These are phyloP conservation scores for Siphlonurus alternatus DNA, from an alignment of 2,888 invertebrate species.

Conservation along the genomic window DNA sequence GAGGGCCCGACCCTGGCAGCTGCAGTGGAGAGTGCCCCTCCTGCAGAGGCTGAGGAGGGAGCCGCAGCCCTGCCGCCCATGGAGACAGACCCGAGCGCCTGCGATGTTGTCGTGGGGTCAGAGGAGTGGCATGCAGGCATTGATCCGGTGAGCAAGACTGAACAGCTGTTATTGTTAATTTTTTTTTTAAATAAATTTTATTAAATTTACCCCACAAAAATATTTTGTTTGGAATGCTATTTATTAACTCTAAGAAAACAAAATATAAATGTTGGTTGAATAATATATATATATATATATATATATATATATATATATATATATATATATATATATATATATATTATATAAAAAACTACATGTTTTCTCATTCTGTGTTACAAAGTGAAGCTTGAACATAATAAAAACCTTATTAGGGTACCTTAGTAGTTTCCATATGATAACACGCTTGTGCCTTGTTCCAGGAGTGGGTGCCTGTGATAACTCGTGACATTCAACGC, in stretches of 20 bases:
- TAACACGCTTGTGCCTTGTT: no score
- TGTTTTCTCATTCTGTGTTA: no score
- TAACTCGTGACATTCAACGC: conserved; percentile 57
- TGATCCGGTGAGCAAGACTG: neutral
- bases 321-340: no score
- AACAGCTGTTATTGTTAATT: neutral
- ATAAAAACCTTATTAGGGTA: no score
- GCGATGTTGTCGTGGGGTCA: conserved; percentile 34
- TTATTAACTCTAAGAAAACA: no score
- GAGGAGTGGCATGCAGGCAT: conserved; percentile 38
- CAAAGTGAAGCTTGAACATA: no score
- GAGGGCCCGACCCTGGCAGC: neutral
- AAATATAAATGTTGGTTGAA: no score
- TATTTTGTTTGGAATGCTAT: no score
- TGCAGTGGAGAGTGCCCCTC: neutral
- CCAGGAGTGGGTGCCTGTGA: conserved; percentile 75
- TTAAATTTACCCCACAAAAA: neutral
- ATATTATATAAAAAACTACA: no score
- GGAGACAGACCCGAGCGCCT: conserved; percentile 17
- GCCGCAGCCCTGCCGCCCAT: conserved; percentile 11
- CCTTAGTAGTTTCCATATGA: no score
- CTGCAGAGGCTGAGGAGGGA: neutral
- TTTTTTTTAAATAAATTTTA: neutral
- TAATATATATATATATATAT: no score
- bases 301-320: no score